Base-by-base conservation (phyloP, 1,140 invertebrate species). In the Drosophila melanica region DNA sequence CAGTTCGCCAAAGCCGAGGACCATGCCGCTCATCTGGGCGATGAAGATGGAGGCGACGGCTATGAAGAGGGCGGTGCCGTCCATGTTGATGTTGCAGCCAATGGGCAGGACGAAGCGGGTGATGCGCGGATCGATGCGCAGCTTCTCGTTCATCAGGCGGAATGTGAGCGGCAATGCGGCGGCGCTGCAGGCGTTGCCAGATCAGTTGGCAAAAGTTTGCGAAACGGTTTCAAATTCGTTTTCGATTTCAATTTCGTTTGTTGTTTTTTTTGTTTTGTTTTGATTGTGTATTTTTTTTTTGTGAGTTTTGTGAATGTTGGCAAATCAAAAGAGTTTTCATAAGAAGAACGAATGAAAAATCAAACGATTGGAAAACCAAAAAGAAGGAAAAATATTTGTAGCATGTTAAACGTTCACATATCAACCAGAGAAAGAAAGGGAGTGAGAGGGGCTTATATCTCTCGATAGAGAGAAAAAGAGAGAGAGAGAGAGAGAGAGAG, bases 151-250 rank as follows among this genome's bases (percentile, higher is more conserved):
- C 95, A 99, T 96, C 91, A 97, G 97, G 50, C 95, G 95, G 92
- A 99, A 98, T 47, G 98, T 98, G 48, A 99, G 95, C 44, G 98
- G 98, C 48, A 99, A 93, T 47, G 98, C 98, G 44, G 98, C 98
- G 79, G 98, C 96, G 92, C 97, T 98, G 92, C n/a, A 45, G 45
- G 41, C 65, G 69, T 62, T 53, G 68, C 68, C 59, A 68, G 47
- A 63, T 70, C 55, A 45, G 51, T 62, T 42, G 48, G 10, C 10
- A 27, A 33, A 16, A 9, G 23, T 39, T 27, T 27, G 27, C 27
- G 27, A 6, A 27, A 27, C 27, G 48, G n/a, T 51, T 51, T 51
- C 48, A 33, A 51, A 48, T 63, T 70, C 35, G 47, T 54, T 51
- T 27, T 45, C n/a, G 64, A 58, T 47, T 77, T 69, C 53, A 41